phyloP scores from a whole-genome alignment of 2,113 vertebrate species.

The Thymallus thymallus region DNA sequence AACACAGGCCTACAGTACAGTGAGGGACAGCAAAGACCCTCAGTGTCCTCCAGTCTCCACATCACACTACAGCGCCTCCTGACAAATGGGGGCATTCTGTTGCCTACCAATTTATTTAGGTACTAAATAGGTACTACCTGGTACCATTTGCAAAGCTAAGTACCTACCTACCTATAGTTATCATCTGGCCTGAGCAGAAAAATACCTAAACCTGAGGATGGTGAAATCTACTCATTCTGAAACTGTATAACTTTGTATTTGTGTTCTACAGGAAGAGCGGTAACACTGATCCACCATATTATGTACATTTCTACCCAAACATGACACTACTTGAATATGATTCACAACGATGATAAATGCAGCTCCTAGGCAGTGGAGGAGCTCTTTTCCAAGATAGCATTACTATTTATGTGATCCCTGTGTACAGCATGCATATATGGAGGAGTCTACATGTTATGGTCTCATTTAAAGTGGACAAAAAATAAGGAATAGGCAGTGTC shows the following conservation, averaged over 20 bases:
- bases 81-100: constrained; percentile 10
- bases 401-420: constrained; percentile 9
- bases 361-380: not conserved
- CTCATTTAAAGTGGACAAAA: constrained; percentile 66
- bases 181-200: no score
- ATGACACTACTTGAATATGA: no score
- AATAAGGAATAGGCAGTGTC: constrained; percentile 69
- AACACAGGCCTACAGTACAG: constrained; percentile 14
- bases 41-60: not conserved
- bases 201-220: no score
- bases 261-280: no score
- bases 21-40: no score
- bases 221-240: no score
- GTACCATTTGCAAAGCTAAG: no score
- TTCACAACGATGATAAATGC: not conserved
- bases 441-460: constrained; percentile 36
- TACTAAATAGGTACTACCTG: no score
- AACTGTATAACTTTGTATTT: no score
- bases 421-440: constrained; percentile 35
- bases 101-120: constrained; percentile 15
- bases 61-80: constrained; percentile 28
- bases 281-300: no score
- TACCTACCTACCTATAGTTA: not conserved
- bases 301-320: no score
- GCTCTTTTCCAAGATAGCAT: not conserved